A percentile compares a stretch with the other conserved stretches of the same genome.
phyloP scores from a whole-genome alignment of 2,113 vertebrate species.

The Microtus pennsylvanicus region DNA sequence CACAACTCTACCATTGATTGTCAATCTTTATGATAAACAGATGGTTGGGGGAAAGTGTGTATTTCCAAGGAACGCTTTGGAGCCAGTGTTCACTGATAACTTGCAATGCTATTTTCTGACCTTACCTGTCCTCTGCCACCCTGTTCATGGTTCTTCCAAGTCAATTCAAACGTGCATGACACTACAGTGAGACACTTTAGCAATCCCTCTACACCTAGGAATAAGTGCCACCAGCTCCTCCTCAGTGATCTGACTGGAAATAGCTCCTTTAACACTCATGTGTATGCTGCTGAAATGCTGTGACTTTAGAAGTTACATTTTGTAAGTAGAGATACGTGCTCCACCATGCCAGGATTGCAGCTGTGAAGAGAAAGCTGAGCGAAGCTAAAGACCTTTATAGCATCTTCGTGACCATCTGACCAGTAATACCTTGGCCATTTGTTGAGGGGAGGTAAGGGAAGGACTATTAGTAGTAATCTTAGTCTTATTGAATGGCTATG shows the following conservation, averaged over 20 bases:
- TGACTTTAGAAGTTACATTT: neutral
- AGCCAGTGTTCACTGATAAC: neutral
- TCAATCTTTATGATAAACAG: neutral
- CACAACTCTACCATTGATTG: neutral
- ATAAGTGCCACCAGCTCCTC: neutral
- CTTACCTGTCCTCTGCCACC: neutral
- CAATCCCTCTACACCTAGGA: neutral
- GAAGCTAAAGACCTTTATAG: neutral
- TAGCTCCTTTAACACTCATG: neutral
- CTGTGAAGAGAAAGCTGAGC: neutral
- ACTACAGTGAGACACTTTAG: neutral
- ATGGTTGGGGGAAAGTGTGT: fast-evolving
- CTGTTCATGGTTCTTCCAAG: neutral
- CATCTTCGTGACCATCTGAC: neutral
- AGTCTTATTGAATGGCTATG: neutral
- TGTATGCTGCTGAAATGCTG: neutral
- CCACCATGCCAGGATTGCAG: neutral
- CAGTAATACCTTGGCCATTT: neutral
- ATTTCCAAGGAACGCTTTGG: neutral
- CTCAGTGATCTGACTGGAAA: neutral
- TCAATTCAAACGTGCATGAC: neutral
- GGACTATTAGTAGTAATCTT: neutral
- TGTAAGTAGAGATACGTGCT: neutral
- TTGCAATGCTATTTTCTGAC: neutral
- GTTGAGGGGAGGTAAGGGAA: neutral